Conservation (phyloP, 2,797 vertebrate species). For the Spinus pinus region DNA sequence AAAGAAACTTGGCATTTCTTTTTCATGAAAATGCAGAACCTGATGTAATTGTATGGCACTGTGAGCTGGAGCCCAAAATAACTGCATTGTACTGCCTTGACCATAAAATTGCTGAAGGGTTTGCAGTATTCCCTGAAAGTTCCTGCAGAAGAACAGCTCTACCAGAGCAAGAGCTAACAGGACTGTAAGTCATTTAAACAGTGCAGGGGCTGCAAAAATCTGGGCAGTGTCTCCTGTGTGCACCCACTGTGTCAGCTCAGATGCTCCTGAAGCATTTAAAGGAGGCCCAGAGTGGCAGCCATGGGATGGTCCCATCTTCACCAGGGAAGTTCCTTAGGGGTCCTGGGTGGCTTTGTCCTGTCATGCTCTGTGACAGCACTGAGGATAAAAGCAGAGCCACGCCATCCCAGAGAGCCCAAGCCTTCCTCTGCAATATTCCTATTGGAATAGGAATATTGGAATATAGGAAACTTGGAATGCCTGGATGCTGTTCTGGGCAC, state of each 20-base stretch:
- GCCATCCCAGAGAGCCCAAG: neutral
- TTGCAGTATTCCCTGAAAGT: conserved; percentile 1
- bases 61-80: conserved; percentile 4
- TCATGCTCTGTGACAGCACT: fast-evolving
- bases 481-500: neutral
- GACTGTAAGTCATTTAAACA: neutral
- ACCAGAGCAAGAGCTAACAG: neutral
- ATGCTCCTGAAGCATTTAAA: neutral
- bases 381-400: neutral
- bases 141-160: neutral
- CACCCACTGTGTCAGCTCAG: neutral
- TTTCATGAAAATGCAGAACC: neutral
- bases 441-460: too few species aligned
- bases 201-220: neutral
- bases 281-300: neutral
- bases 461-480: neutral
- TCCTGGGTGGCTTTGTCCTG: neutral
- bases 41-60: neutral
- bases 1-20: neutral
- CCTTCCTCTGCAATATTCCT: neutral
- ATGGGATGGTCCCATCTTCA: neutral
- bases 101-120: neutral
- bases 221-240: neutral
- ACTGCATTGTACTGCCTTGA: neutral
- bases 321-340: fast-evolving